Evolutionary conservation across 2,888 invertebrate genomes (phyloP), one percentile per base, ranked within the genome.

Genomic region (Pseudococcus viburni): DNA sequence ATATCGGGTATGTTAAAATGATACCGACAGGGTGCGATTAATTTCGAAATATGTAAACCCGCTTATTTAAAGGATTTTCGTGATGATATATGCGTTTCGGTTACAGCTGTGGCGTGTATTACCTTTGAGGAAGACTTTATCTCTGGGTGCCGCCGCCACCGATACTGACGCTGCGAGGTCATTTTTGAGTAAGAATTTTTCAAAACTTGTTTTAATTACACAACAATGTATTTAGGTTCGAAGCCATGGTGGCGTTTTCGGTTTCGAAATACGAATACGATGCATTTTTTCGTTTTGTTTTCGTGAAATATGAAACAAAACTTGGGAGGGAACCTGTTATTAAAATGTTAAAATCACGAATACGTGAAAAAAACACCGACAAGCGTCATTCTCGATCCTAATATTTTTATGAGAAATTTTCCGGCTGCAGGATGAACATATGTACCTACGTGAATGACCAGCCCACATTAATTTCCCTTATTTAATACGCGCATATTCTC

Each of bases 21-120:
- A 83, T 83, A 83, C 80, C 33, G 80, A 83, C 80, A 83, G 80
- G 80, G 80, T 83, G 80, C 80, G 80, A 83, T 83, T 83, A 83
- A 83, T 83, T 83, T 46, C 46, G 19, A 46, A 83, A 46, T 33
- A 83, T 46, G 46, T 83, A 46, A 83, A 83, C 80, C 80, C 80
- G 80, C 80, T 83, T 83, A 83, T 83, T 83, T 83, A 83, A 83
- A 83, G 46, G 80, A 83, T 83, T 83, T 83, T 83, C 46, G 80
- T 83, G 80, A 83, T 83, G 80, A 83, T 83, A 83, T 83, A 83
- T 83, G 80, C 80, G 80, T 83, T 83, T 83, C 80, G 12, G 80
- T 42, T 39, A 39, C 39, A 33, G 9, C n/a, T 46, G 80, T 83
- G 46, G 80, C 80, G 80, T 83, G 80, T 83, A 83, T 42, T 83